Conservation (phyloP, 2,797 vertebrate species). For the Erithacus rubecula region DNA sequence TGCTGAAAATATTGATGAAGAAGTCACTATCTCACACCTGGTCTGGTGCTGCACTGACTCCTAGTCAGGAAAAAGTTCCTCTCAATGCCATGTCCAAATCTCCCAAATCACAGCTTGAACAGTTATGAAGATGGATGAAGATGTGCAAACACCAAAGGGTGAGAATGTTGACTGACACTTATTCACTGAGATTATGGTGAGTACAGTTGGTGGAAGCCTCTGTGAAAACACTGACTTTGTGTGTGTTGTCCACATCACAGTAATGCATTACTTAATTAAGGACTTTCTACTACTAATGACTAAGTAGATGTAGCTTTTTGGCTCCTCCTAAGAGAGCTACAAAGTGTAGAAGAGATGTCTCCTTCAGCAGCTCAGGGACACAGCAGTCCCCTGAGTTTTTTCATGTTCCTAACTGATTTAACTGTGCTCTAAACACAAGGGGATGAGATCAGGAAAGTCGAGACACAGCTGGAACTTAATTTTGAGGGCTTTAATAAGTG, state of each 20-base stretch:
- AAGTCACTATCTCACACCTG: background rate
- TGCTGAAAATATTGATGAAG: background rate
- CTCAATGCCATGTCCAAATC: background rate
- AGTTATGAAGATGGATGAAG: background rate
- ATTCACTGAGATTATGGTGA: background rate
- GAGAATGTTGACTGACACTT: background rate
- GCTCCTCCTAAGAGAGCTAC: background rate
- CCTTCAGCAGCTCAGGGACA: background rate
- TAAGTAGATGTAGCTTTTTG: background rate
- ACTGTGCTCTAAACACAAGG: background rate
- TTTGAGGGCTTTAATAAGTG: background rate
- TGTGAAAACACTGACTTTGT: background rate
- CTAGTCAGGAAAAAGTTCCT: background rate
- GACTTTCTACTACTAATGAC: background rate
- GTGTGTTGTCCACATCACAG: background rate
- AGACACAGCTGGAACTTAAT: background rate
- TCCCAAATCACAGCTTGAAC: background rate
- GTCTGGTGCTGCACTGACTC: background rate
- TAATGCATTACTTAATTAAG: background rate
- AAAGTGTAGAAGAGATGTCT: background rate
- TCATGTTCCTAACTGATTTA: background rate
- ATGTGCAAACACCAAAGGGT: background rate
- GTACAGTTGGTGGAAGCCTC: background rate
- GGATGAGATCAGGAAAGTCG: background rate
- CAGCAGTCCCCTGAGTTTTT: background rate